These are phyloP conservation scores for Beris morrisii DNA, from an alignment of 2,888 invertebrate genomes.

Conservation along the genomic window DNA sequence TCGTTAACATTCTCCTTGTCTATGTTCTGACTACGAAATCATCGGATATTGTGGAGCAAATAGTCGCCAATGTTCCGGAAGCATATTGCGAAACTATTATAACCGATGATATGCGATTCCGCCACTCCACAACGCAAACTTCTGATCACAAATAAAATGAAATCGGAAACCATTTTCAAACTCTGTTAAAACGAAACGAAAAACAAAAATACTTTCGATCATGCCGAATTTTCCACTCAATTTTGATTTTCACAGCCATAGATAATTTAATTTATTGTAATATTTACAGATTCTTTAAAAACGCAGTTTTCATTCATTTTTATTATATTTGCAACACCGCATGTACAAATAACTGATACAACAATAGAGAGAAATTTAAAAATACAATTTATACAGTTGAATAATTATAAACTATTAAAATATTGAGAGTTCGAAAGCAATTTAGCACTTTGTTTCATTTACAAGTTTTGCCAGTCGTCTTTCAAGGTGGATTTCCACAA, in stretches of 20 bases:
- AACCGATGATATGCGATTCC: slow-evolving; percentile 46
- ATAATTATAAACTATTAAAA: slow-evolving; percentile 10
- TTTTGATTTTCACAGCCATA: not conserved
- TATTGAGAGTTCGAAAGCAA: too few species aligned
- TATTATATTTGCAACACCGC: not conserved
- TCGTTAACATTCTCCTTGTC: slow-evolving; percentile 49
- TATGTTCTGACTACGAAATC: slow-evolving; percentile 54
- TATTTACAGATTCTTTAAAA: slow-evolving; percentile 16
- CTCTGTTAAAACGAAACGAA: not conserved
- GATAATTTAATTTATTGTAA: slow-evolving; percentile 18
- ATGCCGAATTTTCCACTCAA: not conserved
- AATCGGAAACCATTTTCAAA: slow-evolving; percentile 5
- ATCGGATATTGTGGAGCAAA: slow-evolving; percentile 52
- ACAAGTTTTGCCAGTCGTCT: too few species aligned
- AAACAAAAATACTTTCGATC: slow-evolving; percentile 12
- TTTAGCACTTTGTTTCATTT: too few species aligned
- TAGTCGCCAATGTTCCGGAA: slow-evolving; percentile 51
- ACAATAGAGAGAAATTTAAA: slow-evolving; percentile 2
- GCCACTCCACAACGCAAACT: slow-evolving; percentile 39
- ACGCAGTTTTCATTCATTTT: not conserved
- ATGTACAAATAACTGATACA: slow-evolving; percentile 24
- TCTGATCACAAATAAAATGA: slow-evolving; percentile 9
- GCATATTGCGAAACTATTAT: slow-evolving; percentile 53
- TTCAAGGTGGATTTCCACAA: too few species aligned
- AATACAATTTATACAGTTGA: slow-evolving; percentile 29